Percentiles rank a stretch among this genome's conserved stretches.
Conservation (phyloP, 2,888 invertebrate genomes). For the Andrena praecox region DNA sequence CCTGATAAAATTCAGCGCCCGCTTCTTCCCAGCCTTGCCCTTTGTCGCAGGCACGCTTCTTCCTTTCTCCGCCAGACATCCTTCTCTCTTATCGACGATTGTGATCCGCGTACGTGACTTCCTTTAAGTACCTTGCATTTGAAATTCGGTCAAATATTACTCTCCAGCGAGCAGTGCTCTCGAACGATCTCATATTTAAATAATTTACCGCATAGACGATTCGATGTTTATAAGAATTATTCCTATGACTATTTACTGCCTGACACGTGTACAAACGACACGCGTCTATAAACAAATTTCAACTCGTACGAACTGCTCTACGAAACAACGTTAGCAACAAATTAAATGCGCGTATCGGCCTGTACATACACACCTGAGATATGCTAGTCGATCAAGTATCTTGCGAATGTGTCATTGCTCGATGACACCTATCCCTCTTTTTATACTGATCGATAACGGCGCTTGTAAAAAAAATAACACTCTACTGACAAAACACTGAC, state of each 20-base stretch:
- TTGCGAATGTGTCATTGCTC: slow-evolving; percentile 35
- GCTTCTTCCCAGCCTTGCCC: slow-evolving; percentile 93
- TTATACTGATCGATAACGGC: slow-evolving; percentile 34
- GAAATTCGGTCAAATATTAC: slow-evolving; percentile 2
- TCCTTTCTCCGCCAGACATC: slow-evolving; percentile 88
- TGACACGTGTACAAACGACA: neutral
- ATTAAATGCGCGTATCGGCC: neutral
- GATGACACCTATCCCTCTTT: slow-evolving; percentile 16
- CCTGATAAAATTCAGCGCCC: slow-evolving; percentile 94
- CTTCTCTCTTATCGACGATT: slow-evolving; percentile 35
- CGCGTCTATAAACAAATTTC: neutral
- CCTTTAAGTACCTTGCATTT: slow-evolving; percentile 7
- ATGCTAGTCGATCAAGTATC: slow-evolving; percentile 33
- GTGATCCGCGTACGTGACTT: slow-evolving; percentile 20
- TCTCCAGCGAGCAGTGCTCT: neutral
- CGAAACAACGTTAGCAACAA: slow-evolving; percentile 13
- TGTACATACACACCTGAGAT: slow-evolving; percentile 26
- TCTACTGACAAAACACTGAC: slow-evolving; percentile 30
- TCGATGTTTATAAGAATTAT: slow-evolving; percentile 1
- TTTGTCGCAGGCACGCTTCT: slow-evolving; percentile 86
- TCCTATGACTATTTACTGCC: neutral
- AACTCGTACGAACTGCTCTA: neutral
- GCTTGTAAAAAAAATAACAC: slow-evolving; percentile 40
- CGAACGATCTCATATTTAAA: neutral
- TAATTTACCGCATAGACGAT: neutral